Percentiles rank a stretch among this genome's conserved stretches.
phyloP scores from a whole-genome alignment of 2,113 vertebrate species.

The Tychaedon coryphoeus region DNA sequence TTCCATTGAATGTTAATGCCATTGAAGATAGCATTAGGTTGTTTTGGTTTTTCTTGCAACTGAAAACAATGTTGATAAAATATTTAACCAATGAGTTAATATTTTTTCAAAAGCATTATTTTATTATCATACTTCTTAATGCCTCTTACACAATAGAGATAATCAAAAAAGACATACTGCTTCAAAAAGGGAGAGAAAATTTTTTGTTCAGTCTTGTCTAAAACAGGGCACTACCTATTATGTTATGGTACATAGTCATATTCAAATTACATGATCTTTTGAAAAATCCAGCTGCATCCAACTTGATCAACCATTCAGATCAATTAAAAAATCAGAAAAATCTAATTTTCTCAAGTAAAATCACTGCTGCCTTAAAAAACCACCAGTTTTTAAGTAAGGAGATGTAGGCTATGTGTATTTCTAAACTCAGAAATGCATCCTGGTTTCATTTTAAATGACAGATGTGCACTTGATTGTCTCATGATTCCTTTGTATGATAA shows the following conservation, averaged over 20 bases:
- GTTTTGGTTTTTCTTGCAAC: neutral
- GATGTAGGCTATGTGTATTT: neutral
- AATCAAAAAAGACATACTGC: neutral
- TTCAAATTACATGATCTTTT: neutral
- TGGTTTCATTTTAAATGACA: neutral
- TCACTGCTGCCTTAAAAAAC: neutral
- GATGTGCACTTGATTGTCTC: neutral
- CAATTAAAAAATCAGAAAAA: neutral
- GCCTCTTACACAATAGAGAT: neutral
- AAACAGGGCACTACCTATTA: neutral
- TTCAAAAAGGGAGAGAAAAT: neutral
- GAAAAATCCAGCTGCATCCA: neutral
- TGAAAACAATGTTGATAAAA: constrained; percentile 36
- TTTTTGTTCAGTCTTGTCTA: neutral
- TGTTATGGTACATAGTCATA: neutral
- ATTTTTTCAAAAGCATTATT: neutral
- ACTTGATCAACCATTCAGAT: neutral
- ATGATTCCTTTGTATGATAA: neutral
- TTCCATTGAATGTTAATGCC: constrained; percentile 26
- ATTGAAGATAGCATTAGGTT: constrained; percentile 2
- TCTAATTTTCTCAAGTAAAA: neutral
- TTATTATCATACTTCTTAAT: neutral
- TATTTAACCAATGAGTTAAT: constrained; percentile 19
- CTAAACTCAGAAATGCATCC: neutral
- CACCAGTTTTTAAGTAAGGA: neutral